phyloP scores from a whole-genome alignment of 2,888 invertebrate genomes.

The Hirtodrosophila alboralis region DNA sequence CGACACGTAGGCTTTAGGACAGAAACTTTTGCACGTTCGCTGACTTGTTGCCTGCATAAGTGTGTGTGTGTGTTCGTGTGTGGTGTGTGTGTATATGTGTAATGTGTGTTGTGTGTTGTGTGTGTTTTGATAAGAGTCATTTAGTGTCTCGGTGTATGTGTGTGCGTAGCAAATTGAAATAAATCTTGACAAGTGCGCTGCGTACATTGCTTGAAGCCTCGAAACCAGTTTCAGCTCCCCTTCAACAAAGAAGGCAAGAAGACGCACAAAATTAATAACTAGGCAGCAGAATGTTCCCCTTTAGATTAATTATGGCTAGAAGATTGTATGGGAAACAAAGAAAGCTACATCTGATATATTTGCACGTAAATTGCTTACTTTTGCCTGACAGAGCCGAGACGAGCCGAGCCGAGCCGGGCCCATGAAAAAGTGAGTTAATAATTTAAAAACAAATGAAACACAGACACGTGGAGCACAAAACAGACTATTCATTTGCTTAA shows the following conservation, averaged over 20 bases:
- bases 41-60: slow-evolving; percentile 58
- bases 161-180: slow-evolving; percentile 68
- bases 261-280: slow-evolving; percentile 57
- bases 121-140: slow-evolving; percentile 60
- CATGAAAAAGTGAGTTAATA: slow-evolving; percentile 54
- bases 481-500: slow-evolving; percentile 41
- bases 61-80: slow-evolving; percentile 13
- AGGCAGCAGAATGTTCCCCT: slow-evolving; percentile 35
- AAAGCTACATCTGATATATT: slow-evolving; percentile 38
- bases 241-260: slow-evolving; percentile 25
- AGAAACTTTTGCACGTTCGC: slow-evolving; percentile 56
- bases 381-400: too few species aligned
- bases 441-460: slow-evolving; percentile 55
- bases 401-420: neutral
- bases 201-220: slow-evolving; percentile 39
- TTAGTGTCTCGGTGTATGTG: slow-evolving; percentile 32
- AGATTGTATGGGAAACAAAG: slow-evolving; percentile 1
- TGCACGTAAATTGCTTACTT: slow-evolving; percentile 44
- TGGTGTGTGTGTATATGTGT: too few species aligned
- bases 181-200: slow-evolving; percentile 74
- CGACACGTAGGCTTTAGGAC: slow-evolving; percentile 44
- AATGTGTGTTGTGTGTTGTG: slow-evolving; percentile 20
- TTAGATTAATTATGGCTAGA: slow-evolving; percentile 59
- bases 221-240: slow-evolving; percentile 30
- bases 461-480: slow-evolving; percentile 3